These are phyloP conservation scores for Atlantisia rogersi DNA, from an alignment of 2,113 vertebrate species.

Conservation along the genomic window DNA sequence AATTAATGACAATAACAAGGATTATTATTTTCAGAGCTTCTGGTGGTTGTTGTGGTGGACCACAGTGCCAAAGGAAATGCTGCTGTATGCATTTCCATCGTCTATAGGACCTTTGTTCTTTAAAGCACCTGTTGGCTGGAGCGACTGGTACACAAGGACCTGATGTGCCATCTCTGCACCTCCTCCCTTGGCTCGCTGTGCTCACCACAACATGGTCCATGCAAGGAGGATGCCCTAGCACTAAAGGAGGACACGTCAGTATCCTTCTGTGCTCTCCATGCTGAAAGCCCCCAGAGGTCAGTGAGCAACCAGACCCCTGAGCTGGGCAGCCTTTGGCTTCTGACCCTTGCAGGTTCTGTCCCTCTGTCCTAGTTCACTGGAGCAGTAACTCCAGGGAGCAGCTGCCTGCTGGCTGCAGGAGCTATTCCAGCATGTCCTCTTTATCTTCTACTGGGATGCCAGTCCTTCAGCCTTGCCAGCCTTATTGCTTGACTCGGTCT, in stretches of 20 bases:
- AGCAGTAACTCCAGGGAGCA: not conserved
- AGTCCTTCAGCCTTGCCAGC: not conserved
- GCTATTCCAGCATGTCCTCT: not conserved
- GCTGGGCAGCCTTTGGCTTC: not conserved
- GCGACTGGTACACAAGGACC: not conserved
- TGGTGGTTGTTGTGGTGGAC: not conserved
- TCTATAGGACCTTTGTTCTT: not conserved
- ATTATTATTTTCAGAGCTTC: not conserved
- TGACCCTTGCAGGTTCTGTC: not conserved
- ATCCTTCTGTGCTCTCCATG: not conserved
- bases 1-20: not conserved
- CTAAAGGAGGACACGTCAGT: not conserved
- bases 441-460: fast-evolving
- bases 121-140: not conserved
- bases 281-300: not conserved
- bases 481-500: not conserved
- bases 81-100: fast-evolving
- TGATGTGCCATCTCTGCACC: not conserved
- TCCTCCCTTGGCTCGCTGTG: not conserved
- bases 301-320: not conserved
- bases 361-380: not conserved
- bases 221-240: not conserved
- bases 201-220: fast-evolving
- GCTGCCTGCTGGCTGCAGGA: not conserved
- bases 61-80: not conserved